phyloP scores from a whole-genome alignment of 1,140 invertebrate species.

The Pogonomyrmex barbatus region DNA sequence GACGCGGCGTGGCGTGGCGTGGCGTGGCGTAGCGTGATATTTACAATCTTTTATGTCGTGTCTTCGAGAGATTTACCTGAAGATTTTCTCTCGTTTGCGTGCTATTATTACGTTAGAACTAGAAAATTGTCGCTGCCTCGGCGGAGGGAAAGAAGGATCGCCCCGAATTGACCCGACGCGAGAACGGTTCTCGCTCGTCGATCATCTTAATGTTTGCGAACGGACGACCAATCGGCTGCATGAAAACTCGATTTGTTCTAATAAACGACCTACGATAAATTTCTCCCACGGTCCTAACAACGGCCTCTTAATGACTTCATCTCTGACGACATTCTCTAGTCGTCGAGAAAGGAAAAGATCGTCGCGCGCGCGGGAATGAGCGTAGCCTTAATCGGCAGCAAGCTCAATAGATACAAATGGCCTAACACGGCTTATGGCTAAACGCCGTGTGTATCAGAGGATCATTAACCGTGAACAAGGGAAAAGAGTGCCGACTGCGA shows the following conservation, averaged over 20 bases:
- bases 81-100: not conserved
- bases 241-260: constrained; percentile 63
- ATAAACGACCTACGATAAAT: constrained; percentile 61
- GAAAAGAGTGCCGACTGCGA: constrained; percentile 11
- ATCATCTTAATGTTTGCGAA: constrained; percentile 59
- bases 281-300: constrained; percentile 51
- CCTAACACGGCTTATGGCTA: not conserved
- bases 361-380: constrained; percentile 16
- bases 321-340: constrained; percentile 35
- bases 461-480: not conserved
- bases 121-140: constrained; percentile 16
- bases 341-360: constrained; percentile 36
- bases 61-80: not conserved
- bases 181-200: constrained; percentile 35
- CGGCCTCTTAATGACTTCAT: constrained; percentile 56
- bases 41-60: not conserved
- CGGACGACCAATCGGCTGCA: constrained; percentile 41
- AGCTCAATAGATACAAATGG: constrained; percentile 33
- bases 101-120: constrained; percentile 24
- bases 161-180: constrained; percentile 25
- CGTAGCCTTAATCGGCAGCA: constrained; percentile 24
- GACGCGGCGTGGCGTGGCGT: too few species aligned
- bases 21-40: not conserved
- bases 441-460: not conserved
- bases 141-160: not conserved